A percentile compares a stretch with the other conserved stretches of the same genome.
Conservation (phyloP, 2,113 vertebrate genomes). For the Lycaon pictus region DNA sequence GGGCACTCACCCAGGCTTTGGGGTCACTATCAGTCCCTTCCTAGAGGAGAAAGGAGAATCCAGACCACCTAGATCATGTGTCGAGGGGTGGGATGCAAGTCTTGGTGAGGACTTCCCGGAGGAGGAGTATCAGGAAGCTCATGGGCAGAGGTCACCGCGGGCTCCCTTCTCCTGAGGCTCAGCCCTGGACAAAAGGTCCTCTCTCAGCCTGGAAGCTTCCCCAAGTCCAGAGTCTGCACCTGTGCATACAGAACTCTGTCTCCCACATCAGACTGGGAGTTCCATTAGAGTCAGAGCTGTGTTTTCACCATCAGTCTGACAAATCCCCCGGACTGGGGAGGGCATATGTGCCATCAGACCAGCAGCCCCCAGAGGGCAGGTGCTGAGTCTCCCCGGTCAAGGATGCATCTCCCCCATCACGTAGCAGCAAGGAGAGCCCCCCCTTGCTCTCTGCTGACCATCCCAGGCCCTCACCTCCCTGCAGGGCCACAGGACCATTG, state of each 20-base stretch:
- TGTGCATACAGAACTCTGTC: neutral
- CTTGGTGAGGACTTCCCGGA: neutral
- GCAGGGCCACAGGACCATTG: fast-evolving
- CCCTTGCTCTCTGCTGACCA: fast-evolving
- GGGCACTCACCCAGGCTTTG: neutral
- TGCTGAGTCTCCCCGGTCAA: neutral
- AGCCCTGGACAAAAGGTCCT: neutral
- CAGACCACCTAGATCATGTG: fast-evolving
- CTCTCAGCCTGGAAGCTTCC: neutral
- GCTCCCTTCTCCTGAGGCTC: neutral
- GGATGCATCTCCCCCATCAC: fast-evolving
- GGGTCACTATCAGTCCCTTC: neutral
- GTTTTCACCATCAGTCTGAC: neutral
- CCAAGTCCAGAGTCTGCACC: neutral
- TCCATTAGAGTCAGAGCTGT: fast-evolving
- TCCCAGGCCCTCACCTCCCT: fast-evolving
- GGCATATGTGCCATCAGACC: fast-evolving
- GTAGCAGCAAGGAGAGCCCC: no score
- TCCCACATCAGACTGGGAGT: neutral
- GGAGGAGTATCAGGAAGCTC: neutral
- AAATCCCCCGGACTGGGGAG: neutral
- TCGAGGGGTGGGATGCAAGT: neutral
- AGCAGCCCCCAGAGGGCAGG: neutral
- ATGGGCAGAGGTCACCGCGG: neutral
- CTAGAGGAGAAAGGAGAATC: neutral